Evolutionary conservation across 2,113 vertebrate genomes (phyloP).

Genomic region (Protobothrops mucrosquamatus): DNA sequence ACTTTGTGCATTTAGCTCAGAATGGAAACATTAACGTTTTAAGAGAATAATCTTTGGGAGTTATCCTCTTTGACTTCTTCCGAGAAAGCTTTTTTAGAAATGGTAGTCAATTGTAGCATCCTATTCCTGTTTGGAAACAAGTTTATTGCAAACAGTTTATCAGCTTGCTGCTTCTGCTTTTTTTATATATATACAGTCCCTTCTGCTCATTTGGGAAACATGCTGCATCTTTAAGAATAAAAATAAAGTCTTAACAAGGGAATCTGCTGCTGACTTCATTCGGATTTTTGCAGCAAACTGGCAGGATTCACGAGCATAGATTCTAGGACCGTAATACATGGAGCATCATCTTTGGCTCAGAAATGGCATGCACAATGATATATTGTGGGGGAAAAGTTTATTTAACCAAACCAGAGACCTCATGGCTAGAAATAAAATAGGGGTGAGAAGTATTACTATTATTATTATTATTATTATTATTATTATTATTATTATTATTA

Average conservation of each 20-base stretch:
- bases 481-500: too few species aligned
- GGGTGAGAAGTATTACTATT: not conserved
- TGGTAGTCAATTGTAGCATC: conserved; percentile 33
- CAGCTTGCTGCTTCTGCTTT: conserved; percentile 29
- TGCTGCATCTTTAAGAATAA: not conserved
- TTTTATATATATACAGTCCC: not conserved
- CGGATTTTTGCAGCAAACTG: not conserved
- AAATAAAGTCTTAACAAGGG: not conserved
- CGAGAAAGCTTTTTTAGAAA: conserved; percentile 48
- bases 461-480: too few species aligned
- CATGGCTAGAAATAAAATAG: not conserved
- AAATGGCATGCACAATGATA: not conserved
- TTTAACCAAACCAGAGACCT: not conserved
- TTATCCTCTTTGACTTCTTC: conserved; percentile 60
- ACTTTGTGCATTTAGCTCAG: conserved; percentile 70
- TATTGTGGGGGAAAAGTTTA: not conserved
- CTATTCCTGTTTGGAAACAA: conserved; percentile 32
- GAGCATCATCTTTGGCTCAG: not conserved
- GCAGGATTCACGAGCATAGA: not conserved
- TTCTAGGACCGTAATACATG: not conserved
- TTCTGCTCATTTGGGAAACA: not conserved
- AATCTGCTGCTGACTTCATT: not conserved
- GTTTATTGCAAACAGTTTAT: conserved; percentile 58
- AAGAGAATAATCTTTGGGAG: conserved; percentile 70
- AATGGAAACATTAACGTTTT: conserved; percentile 71